phyloP scores from a whole-genome alignment of 2,113 vertebrate species.

The Tachuris rubrigastra region DNA sequence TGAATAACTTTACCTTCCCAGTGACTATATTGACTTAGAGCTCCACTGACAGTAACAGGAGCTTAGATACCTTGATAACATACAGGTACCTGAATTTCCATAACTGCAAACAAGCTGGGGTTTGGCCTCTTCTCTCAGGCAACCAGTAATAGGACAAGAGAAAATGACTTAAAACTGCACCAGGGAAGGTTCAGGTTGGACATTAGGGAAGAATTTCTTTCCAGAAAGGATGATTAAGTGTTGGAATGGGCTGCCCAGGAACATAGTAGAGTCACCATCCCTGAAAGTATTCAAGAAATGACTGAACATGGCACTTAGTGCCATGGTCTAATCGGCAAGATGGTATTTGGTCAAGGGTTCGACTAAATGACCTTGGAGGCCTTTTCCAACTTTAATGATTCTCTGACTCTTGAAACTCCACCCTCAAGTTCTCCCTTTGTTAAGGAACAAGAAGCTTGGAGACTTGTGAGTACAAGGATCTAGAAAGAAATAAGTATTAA shows the following conservation, averaged over 20 bases:
- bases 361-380: not conserved
- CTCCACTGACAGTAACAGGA: not conserved
- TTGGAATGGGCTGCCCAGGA: not conserved
- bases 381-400: not conserved
- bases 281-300: not conserved
- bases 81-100: not conserved
- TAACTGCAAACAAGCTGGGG: not conserved
- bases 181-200: not conserved
- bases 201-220: not conserved
- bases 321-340: not conserved
- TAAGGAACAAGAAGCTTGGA: not conserved
- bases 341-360: not conserved
- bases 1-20: not conserved
- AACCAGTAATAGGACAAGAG: not conserved
- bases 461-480: not conserved
- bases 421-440: not conserved
- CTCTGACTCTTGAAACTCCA: not conserved
- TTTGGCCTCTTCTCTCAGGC: not conserved
- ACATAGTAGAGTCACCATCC: not conserved
- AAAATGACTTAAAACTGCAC: not conserved
- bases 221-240: not conserved
- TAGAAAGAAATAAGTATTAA: not conserved
- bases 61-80: not conserved
- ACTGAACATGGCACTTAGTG: accelerated
- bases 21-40: not conserved